These are phyloP conservation scores for Cantharis rufa DNA, from an alignment of 2,888 invertebrate species.

Conservation along the genomic window DNA sequence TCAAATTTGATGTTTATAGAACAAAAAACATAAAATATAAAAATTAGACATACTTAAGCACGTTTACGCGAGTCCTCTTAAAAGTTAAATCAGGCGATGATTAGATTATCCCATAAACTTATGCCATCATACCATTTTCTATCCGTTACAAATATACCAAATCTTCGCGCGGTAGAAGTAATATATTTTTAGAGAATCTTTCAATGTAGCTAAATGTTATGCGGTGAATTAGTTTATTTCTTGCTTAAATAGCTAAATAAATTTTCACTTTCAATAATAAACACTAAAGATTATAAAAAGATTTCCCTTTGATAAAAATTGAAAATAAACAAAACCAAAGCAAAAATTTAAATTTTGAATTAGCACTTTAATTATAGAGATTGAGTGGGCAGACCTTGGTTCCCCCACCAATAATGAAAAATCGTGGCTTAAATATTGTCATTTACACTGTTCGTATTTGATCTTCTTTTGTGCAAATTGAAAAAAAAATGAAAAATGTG, in stretches of 20 bases:
- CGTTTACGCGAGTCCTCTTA: no score
- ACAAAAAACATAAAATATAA: no score
- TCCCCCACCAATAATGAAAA: constrained; percentile 14
- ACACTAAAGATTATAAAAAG: background rate
- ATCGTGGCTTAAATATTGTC: constrained; percentile 17
- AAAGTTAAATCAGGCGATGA: background rate
- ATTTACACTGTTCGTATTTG: constrained; percentile 6
- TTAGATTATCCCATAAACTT: background rate
- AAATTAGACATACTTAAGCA: no score
- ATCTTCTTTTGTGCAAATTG: constrained; percentile 4
- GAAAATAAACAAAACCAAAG: background rate
- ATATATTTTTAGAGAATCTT: background rate
- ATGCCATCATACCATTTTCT: background rate
- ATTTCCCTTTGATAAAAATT: background rate
- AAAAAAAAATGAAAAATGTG: constrained; percentile 4
- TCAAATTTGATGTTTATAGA: no score
- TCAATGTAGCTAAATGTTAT: background rate
- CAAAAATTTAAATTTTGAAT: constrained; percentile 5
- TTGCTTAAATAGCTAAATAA: background rate
- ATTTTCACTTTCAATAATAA: background rate
- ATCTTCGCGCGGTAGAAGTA: background rate
- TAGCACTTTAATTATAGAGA: constrained; percentile 23
- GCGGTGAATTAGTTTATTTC: background rate
- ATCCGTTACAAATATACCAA: background rate
- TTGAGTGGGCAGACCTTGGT: constrained; percentile 12